A percentile compares a stretch with the other conserved stretches of the same genome.
These are phyloP conservation scores for Zosterops japonicus DNA, from an alignment of 2,113 vertebrate genomes.

Conservation along the genomic window DNA sequence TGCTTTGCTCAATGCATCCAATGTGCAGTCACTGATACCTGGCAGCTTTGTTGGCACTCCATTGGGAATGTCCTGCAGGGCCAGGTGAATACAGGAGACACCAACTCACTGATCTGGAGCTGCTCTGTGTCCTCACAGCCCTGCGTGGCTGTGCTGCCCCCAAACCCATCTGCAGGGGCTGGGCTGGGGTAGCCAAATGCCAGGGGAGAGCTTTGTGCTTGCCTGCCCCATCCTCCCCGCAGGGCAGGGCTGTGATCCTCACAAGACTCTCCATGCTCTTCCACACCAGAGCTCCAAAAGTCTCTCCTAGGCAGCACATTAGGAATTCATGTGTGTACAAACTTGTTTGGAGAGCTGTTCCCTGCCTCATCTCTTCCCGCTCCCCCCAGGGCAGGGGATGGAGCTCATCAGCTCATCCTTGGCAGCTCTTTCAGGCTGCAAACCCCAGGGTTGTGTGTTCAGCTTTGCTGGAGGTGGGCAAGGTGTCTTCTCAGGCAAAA, in stretches of 20 bases:
- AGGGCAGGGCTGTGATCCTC: background rate
- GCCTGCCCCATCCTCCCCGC: background rate
- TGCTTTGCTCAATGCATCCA: background rate
- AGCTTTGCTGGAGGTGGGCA: slow-evolving; percentile 30
- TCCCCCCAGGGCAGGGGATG: slow-evolving; percentile 28
- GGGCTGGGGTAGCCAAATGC: background rate
- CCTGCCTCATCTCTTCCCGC: background rate
- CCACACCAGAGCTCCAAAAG: background rate
- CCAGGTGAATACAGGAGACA: background rate
- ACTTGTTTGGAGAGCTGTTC: slow-evolving; percentile 48
- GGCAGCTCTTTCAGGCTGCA: background rate
- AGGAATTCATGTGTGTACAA: slow-evolving; percentile 42
- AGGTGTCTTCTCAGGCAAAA: background rate
- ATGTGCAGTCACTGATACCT: background rate
- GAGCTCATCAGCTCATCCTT: background rate
- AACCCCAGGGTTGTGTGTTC: background rate
- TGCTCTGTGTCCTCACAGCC: background rate
- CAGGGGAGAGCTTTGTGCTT: background rate
- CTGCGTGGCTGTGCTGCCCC: background rate
- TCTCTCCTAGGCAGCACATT: background rate
- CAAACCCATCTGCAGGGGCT: background rate
- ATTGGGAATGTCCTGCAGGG: background rate
- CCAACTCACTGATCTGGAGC: background rate
- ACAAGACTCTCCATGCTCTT: background rate
- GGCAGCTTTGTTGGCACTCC: background rate